A percentile compares a stretch with the other conserved stretches of the same genome.
These are phyloP conservation scores for Bombus consobrinus DNA, from an alignment of 1,140 invertebrate species.

Conservation along the genomic window DNA sequence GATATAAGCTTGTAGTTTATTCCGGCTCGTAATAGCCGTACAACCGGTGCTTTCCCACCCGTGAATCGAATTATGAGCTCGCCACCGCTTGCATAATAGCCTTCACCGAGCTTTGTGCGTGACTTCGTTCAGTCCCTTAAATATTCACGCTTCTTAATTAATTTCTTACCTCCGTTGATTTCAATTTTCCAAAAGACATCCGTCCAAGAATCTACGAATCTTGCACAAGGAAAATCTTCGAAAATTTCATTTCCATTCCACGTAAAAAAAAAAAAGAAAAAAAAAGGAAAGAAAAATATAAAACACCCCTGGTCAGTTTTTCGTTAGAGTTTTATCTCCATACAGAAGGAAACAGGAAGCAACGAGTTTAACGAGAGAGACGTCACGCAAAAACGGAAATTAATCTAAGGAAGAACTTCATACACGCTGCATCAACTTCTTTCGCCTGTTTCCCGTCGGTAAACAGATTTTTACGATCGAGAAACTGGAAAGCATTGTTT, in stretches of 20 bases:
- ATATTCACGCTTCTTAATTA: slow-evolving; percentile 8
- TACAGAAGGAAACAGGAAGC: too few species aligned
- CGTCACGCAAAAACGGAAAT: neutral
- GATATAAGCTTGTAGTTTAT: neutral
- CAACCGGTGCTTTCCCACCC: neutral
- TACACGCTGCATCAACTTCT: neutral
- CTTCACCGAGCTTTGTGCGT: slow-evolving; percentile 14
- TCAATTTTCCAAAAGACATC: too few species aligned
- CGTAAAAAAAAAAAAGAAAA: neutral
- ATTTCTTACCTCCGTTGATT: neutral
- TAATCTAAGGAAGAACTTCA: neutral
- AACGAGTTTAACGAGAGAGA: too few species aligned
- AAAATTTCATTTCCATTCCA: neutral
- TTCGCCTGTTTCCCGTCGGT: too few species aligned
- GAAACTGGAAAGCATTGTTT: neutral
- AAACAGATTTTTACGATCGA: slow-evolving; percentile 6
- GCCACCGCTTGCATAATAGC: neutral
- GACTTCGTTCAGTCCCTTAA: neutral
- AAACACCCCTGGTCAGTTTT: neutral
- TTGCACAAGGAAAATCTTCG: neutral
- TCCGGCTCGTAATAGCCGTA: neutral
- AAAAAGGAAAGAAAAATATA: neutral
- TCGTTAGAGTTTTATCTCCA: neutral
- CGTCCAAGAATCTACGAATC: too few species aligned
- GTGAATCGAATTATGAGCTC: slow-evolving; percentile 2